These are phyloP conservation scores for Phalera bucephala DNA, from an alignment of 2,888 invertebrate genomes.

Conservation along the genomic window DNA sequence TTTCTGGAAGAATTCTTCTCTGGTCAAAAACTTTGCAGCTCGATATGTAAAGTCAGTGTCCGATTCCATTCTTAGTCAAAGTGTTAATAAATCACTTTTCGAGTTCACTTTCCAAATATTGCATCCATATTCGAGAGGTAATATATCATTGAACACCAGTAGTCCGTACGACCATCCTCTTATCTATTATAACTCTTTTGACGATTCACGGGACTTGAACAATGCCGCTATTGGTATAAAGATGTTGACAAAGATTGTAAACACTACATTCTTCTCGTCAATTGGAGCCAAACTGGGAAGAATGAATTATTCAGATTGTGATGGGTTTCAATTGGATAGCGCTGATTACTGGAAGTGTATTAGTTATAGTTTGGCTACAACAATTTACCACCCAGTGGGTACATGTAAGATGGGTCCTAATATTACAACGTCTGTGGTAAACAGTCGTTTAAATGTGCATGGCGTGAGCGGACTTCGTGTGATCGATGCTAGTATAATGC, in stretches of 20 bases:
- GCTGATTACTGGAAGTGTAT: not conserved
- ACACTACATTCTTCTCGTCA: conserved; percentile 22
- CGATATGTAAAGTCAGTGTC: not conserved
- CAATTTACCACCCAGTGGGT: not conserved
- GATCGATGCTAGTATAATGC: not conserved
- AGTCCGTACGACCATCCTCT: not conserved
- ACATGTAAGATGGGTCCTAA: not conserved
- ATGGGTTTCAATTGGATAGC: not conserved
- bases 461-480: not conserved
- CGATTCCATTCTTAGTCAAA: conserved; percentile 19
- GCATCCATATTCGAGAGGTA: conserved; percentile 54
- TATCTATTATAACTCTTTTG: not conserved
- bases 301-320: conserved; percentile 8
- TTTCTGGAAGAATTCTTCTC: conserved; percentile 40
- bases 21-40: not conserved
- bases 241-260: conserved; percentile 23
- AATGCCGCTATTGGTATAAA: conserved; percentile 19
- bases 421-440: not conserved
- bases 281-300: conserved; percentile 24
- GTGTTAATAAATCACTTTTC: conserved; percentile 33
- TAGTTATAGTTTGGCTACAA: not conserved
- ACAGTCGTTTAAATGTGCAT: not conserved
- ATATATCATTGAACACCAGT: not conserved
- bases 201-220: conserved; percentile 25
- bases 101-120: conserved; percentile 43